A percentile compares a stretch with the other conserved stretches of the same genome.
These are phyloP conservation scores for Luscinia megarhynchos DNA, from an alignment of 2,797 vertebrate species.

Conservation along the genomic window DNA sequence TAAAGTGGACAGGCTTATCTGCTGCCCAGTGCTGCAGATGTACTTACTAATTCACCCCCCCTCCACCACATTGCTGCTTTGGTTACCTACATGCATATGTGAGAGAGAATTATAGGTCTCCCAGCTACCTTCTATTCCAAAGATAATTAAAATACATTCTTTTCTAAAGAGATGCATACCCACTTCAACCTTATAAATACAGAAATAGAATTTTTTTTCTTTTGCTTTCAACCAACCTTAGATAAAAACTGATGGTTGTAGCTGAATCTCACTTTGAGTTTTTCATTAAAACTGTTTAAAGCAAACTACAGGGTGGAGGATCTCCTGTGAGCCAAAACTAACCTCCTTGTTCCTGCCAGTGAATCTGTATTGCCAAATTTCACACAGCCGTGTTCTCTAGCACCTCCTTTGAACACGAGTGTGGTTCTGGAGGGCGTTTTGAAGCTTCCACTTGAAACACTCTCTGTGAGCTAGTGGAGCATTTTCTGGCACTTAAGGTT, in stretches of 20 bases:
- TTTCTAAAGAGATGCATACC: not conserved
- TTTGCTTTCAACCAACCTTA: not conserved
- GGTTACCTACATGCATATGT: not conserved
- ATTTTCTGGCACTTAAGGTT: constrained; percentile 46
- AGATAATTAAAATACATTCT: not conserved
- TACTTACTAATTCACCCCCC: not conserved
- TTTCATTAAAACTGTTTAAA: constrained; percentile 61
- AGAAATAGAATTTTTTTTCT: not conserved
- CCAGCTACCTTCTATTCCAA: not conserved
- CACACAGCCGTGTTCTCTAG: constrained; percentile 48
- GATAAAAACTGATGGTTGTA: constrained; percentile 21
- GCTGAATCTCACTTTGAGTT: constrained; percentile 37
- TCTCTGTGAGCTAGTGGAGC: constrained; percentile 39
- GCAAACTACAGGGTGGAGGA: constrained; percentile 52
- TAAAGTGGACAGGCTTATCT: not conserved
- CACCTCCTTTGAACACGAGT: constrained; percentile 61
- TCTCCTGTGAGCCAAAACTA: constrained; percentile 57
- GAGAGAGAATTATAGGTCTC: not conserved
- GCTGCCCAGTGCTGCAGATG: not conserved
- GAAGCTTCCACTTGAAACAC: constrained; percentile 58
- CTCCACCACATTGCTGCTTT: not conserved
- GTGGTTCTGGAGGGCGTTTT: constrained; percentile 57
- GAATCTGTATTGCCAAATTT: constrained; percentile 49
- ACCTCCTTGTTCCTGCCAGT: constrained; percentile 47
- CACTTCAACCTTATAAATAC: not conserved